Conservation (phyloP, 2,888 invertebrate species). For the Ennomos erosarius region DNA sequence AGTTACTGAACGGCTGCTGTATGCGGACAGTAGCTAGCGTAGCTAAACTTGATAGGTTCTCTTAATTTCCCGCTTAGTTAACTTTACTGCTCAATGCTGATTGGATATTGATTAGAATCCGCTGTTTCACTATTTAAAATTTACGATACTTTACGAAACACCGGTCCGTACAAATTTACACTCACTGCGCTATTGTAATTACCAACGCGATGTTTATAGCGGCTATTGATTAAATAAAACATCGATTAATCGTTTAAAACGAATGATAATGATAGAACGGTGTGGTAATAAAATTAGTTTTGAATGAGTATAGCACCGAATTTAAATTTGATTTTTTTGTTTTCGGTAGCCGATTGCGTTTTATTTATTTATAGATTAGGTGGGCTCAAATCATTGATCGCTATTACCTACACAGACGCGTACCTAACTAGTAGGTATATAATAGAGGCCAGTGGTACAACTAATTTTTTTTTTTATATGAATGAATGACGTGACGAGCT, state of each 20-base stretch:
- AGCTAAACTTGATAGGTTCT: conserved; percentile 52
- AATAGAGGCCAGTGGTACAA: too few relatives aligned
- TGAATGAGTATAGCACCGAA: conserved; percentile 14
- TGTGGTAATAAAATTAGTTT: conserved; percentile 33
- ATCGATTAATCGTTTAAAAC: conserved; percentile 63
- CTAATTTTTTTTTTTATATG: too few relatives aligned
- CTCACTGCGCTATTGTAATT: conserved; percentile 79
- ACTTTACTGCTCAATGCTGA: conserved; percentile 78
- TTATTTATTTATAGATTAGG: too few relatives aligned
- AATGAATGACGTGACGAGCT: too few relatives aligned
- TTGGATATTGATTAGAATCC: conserved; percentile 84
- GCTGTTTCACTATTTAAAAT: conserved; percentile 73
- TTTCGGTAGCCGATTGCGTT: too few relatives aligned
- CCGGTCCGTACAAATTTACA: conserved; percentile 77
- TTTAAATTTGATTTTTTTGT: background rate
- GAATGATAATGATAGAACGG: conserved; percentile 36
- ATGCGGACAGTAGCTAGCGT: conserved; percentile 52
- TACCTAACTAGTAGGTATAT: too few relatives aligned
- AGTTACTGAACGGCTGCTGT: too few relatives aligned
- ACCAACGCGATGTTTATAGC: conserved; percentile 68
- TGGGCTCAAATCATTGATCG: too few relatives aligned
- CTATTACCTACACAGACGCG: too few relatives aligned
- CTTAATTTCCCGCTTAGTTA: conserved; percentile 84
- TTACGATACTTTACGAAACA: conserved; percentile 77
- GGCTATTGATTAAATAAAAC: conserved; percentile 78